A percentile compares a stretch with the other conserved stretches of the same genome.
Conservation (phyloP, 2,888 invertebrate genomes). For the Lissonota sp. region DNA sequence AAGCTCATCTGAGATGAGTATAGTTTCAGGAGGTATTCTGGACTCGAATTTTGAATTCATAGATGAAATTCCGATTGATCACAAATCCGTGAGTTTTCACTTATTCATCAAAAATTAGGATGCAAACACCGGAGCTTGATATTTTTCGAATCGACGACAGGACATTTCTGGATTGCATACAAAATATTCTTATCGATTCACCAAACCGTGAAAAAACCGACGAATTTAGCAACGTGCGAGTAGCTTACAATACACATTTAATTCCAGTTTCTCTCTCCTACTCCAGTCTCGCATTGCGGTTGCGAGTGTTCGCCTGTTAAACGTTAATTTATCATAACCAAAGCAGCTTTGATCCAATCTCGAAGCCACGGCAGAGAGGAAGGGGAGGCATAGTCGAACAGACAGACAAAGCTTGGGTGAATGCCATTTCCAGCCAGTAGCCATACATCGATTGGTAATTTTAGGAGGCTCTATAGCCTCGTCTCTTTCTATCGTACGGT, state of each 20-base stretch:
- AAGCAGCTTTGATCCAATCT: conserved; percentile 80
- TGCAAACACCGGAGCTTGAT: too few species aligned
- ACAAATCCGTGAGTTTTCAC: too few species aligned
- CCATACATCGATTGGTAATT: conserved; percentile 2
- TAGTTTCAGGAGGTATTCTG: too few species aligned
- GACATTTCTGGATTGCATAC: too few species aligned
- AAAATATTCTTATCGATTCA: conserved; percentile 20
- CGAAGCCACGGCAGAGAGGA: conserved; percentile 40
- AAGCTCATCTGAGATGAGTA: too few species aligned
- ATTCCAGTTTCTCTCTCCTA: neutral
- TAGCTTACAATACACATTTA: neutral
- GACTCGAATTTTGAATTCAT: too few species aligned
- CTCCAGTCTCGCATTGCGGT: conserved; percentile 32
- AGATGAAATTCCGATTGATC: neutral
- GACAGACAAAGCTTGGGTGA: conserved; percentile 15
- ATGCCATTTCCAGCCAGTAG: neutral
- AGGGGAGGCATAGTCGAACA: conserved; percentile 14
- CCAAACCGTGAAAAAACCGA: conserved; percentile 32
- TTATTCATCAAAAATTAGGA: neutral
- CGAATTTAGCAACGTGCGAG: conserved; percentile 28
- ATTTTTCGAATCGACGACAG: neutral
- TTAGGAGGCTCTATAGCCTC: neutral
- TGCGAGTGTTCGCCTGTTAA: conserved; percentile 62
- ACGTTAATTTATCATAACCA: conserved; percentile 76
- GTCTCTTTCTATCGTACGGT: conserved; percentile 9